Evolutionary conservation across 2,113 vertebrate genomes (phyloP).

Genomic region (Typhlomys cinereus): DNA sequence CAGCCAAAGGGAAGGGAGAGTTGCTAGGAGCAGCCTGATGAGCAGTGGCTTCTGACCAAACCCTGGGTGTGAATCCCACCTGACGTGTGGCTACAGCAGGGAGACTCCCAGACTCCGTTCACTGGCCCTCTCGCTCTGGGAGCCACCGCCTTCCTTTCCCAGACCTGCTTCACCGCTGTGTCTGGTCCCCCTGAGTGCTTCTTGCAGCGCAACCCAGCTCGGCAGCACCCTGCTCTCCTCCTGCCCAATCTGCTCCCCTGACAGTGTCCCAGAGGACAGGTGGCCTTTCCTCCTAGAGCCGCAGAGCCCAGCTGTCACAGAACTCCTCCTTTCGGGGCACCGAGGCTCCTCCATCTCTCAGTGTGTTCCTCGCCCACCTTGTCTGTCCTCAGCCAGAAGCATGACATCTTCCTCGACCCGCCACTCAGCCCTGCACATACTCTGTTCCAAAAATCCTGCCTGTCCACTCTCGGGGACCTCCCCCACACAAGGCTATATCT

Average conservation of each 20-base stretch:
- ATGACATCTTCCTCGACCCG: background rate
- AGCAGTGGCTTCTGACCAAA: background rate
- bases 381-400: background rate
- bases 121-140: too few relatives aligned
- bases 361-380: background rate
- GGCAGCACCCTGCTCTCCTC: background rate
- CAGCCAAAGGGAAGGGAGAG: too few relatives aligned
- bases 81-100: background rate
- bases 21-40: background rate
- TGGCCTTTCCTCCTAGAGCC: background rate
- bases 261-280: background rate
- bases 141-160: background rate
- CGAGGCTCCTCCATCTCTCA: too few relatives aligned
- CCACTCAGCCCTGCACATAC: background rate
- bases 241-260: fast-evolving
- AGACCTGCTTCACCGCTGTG: background rate
- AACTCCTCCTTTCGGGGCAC: too few relatives aligned
- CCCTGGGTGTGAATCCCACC: background rate
- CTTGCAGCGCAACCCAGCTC: too few relatives aligned
- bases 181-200: too few relatives aligned
- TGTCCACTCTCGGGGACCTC: background rate
- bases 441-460: background rate
- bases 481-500: background rate
- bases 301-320: too few relatives aligned
- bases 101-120: background rate